Base-by-base conservation (phyloP, 2,888 invertebrate genomes). In the Peribatodes rhomboidaria region DNA sequence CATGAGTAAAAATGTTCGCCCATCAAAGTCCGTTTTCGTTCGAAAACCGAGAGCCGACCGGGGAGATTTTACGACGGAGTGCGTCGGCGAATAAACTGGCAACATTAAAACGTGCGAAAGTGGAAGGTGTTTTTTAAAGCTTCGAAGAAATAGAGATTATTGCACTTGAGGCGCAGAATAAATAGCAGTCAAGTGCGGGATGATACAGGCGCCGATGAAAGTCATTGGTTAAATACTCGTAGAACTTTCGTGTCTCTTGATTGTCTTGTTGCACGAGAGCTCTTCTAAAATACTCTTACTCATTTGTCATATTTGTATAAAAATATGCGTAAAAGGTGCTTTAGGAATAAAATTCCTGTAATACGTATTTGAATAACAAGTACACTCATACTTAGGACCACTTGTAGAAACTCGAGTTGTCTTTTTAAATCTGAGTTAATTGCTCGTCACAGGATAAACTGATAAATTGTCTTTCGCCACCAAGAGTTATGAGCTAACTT, bases 61-160 rank as follows among this genome's bases (percentile, higher is more conserved):
- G 47, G 62, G 54, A 61, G 59, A 39, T 79, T 87, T 87, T 84
- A 87, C 83, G 85, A 85, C 73, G 66, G 71, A 75, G 65, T 83
- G 82, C 82, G 81, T 72, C 63, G 58, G 75, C 81, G 84, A 89
- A 88, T 88, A 85, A 86, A 80, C 75, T 65, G 65, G 65, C 68
- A 67, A 65, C 75, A 82, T 83, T 84, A 84, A 62, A 69, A 78
- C 75, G 71, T 75, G 75, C 71, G 80, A 83, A 82, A 84, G 76
- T 82, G 71, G 76, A 72, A 71, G 76, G 71, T 75, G 72, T 75
- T 80, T 88, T n/a, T 87, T 86, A 88, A 84, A 61, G 75, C 81
- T 86, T 82, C 82, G 71, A 68, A 79, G 86, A 85, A 88, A 77
- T 68, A 68, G 74, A 72, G 72, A 77, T 46, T 63, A 63, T 61